Conservation (phyloP, 2,797 vertebrate species). For the Bradypodion pumilum region DNA sequence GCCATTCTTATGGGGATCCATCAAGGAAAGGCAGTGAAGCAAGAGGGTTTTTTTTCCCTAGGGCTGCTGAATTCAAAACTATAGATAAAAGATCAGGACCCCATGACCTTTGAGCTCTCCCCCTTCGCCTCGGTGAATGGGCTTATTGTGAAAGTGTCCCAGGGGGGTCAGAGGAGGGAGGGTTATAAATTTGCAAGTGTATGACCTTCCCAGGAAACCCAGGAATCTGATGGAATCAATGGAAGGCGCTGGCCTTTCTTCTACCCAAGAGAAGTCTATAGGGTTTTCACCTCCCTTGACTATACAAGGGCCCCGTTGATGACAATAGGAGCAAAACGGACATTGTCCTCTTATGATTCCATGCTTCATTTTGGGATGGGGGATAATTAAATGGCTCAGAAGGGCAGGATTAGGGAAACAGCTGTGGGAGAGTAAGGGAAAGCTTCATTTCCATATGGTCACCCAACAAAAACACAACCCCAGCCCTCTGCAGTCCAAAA, state of each 20-base stretch:
- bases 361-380: slow-evolving; percentile 57
- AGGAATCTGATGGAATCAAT: slow-evolving; percentile 40
- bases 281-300: slow-evolving; percentile 52
- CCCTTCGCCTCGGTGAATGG: slow-evolving; percentile 64
- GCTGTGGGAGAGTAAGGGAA: slow-evolving; percentile 46
- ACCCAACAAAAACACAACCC: slow-evolving; percentile 69
- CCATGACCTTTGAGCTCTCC: slow-evolving; percentile 61
- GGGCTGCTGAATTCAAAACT: slow-evolving; percentile 65
- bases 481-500: slow-evolving; percentile 53
- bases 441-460: slow-evolving; percentile 70
- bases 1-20: slow-evolving; percentile 69
- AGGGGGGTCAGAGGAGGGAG: slow-evolving; percentile 31
- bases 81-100: slow-evolving; percentile 73
- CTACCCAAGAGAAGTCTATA: slow-evolving; percentile 40
- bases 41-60: slow-evolving; percentile 62
- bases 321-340: slow-evolving; percentile 68
- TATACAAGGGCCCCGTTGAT: slow-evolving; percentile 34
- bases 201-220: slow-evolving; percentile 56
- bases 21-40: slow-evolving; percentile 71
- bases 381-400: slow-evolving; percentile 72
- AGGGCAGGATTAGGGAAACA: slow-evolving; percentile 57
- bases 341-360: slow-evolving; percentile 58
- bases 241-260: slow-evolving; percentile 64
- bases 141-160: slow-evolving; percentile 55
- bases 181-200: slow-evolving; percentile 69